Base-by-base conservation (phyloP, 2,888 invertebrate species). In the Eupithecia dodoneata region DNA sequence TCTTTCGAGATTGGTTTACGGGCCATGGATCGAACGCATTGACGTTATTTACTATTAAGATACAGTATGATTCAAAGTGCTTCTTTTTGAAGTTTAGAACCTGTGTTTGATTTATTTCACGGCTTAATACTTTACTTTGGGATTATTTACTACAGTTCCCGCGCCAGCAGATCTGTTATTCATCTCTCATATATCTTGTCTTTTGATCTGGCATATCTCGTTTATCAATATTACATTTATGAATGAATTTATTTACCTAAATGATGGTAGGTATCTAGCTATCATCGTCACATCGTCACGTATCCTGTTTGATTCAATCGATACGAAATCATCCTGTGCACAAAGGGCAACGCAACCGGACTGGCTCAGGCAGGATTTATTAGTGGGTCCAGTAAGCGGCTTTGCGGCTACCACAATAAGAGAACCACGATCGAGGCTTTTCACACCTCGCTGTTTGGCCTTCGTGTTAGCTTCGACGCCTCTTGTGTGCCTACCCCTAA, bases 401-500 rank as follows among this genome's bases (percentile, higher is more conserved):
- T 94, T 92, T 94, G 88, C 87, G 83, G 86, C 89, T 88, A 89
- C 87, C 86, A 88, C 91, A 94, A 93, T 91, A 92, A 91, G 90
- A 91, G 85, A 86, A 86, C 88, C 88, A 88, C 89, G 87, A 86
- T 85, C 83, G 85, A 86, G 86, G 91, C 94, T 94, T 95, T 95
- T 95, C 94, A 95, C 95, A 95, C 95, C 94, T 95, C 89, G 86
- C 87, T 94, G 92, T 95, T 95, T 94, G 94, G 87, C 85, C 85
- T 85, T 85, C 85, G 87, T 84, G 91, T 94, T 95, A 94, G 91
- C 90, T 87, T 94, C 93, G 91, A 94, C 95, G 92, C 94, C 94
- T 93, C 86, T 85, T 90, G 92, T 94, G 88, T 93, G 85, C 87
- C 90, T 89, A 93, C 94, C 94, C 94, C 88, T 91, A 92, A 91